Evolutionary conservation across 2,797 vertebrate species (phyloP), one percentile per base, ranked within the genome.

Genomic region (Oreochromis grahami): DNA sequence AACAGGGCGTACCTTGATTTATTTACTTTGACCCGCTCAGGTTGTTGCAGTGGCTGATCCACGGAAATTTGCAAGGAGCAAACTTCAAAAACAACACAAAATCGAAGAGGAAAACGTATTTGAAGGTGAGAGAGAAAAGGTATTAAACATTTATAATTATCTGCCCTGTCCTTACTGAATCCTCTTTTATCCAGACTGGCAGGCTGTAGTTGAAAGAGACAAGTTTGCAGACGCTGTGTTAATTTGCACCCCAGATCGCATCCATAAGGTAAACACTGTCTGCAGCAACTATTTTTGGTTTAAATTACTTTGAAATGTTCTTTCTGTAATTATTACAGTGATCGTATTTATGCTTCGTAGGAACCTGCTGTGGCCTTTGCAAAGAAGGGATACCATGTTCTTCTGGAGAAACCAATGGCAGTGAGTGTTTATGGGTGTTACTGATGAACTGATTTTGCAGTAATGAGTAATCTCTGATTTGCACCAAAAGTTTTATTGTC

Each of bases 341-440:
- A 88, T 76, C 21, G n/a, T 10, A 3, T 80, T 24, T 87, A 13
- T 92, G 60, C 88, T 89, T 15, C 52, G 1, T 85, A 97, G 98
- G 97, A 96, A 7, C 96, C 96, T 68, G 96, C 89, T 0, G 94
- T 97, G 84, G 95, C 95, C 34, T 97, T 97, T 90, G 97, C 93
- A 2, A 95, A 92, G 60, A 96, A 94, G 80, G 96, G 96, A 58
- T 97, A 97, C 87, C 96, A 98, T 79, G 84, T 97, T 84, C 93
- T 98, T 45, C 88, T 98, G 95, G 97, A 97, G 80, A 96, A 97
- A 91, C 96, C 97, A 79, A 95, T 96, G 97, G 97, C 97, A 24
- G 97, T 97, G 90, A 96, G 97, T 96, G 78, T 80, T 60, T 50
- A 29, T 3, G 43, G 68, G 11, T 48, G 68, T 50, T 32, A 50